Evolutionary conservation across 2,888 invertebrate genomes (phyloP).

Genomic region (Deilephila porcellus): DNA sequence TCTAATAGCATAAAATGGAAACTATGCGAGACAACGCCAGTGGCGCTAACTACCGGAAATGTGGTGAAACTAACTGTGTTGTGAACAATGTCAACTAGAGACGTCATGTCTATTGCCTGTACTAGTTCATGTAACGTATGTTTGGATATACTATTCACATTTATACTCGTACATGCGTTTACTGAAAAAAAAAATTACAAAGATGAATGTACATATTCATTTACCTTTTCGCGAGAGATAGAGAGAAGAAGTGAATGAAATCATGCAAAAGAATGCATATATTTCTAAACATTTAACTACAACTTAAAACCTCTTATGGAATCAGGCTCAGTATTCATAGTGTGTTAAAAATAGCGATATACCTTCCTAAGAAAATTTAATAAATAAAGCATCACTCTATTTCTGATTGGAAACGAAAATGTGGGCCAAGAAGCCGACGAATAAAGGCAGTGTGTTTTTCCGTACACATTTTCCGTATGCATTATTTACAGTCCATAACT

Average conservation of each 20-base stretch:
- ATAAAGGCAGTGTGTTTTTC: neutral
- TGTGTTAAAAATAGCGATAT: too few relatives aligned
- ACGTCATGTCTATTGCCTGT: neutral
- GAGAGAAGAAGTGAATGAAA: too few relatives aligned
- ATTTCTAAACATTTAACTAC: too few relatives aligned
- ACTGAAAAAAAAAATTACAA: neutral
- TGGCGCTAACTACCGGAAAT: constrained; percentile 62
- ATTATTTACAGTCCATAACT: constrained; percentile 13
- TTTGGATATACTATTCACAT: neutral
- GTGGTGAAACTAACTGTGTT: constrained; percentile 54
- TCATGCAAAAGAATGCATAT: too few relatives aligned
- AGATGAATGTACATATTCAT: too few relatives aligned
- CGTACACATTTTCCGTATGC: neutral
- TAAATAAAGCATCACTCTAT: neutral
- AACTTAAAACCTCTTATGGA: too few relatives aligned
- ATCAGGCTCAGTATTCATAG: too few relatives aligned
- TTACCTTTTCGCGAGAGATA: too few relatives aligned
- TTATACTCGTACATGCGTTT: neutral
- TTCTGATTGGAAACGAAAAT: neutral
- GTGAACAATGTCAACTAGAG: constrained; percentile 28
- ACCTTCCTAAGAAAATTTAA: neutral
- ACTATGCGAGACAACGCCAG: constrained; percentile 52
- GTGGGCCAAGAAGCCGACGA: neutral
- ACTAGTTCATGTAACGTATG: neutral
- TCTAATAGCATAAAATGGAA: constrained; percentile 15